Conservation (phyloP, 1,140 invertebrate genomes). For the Micrasema longulum region DNA sequence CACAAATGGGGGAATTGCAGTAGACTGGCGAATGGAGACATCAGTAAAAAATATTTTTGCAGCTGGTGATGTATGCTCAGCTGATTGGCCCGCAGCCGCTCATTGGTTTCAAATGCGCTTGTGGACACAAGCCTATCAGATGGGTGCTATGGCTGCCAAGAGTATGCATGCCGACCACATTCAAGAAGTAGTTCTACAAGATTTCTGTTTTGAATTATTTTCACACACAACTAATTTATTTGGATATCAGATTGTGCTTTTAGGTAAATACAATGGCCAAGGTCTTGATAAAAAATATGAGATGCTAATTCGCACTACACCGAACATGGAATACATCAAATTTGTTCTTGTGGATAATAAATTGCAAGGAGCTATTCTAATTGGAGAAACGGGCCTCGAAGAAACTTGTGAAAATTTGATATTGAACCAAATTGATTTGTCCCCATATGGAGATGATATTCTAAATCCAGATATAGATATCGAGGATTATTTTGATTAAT, state of each 20-base stretch:
- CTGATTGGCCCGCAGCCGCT: slow-evolving; percentile 79
- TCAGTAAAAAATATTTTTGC: slow-evolving; percentile 86
- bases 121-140: slow-evolving; percentile 98
- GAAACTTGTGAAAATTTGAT: slow-evolving; percentile 99
- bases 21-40: slow-evolving; percentile 90
- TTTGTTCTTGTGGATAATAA: slow-evolving; percentile 86
- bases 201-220: slow-evolving; percentile 98
- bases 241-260: slow-evolving; percentile 92
- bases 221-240: slow-evolving; percentile 96
- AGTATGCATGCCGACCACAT: slow-evolving; percentile 81
- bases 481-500: slow-evolving; percentile 98
- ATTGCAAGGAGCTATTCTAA: slow-evolving; percentile 93
- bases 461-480: slow-evolving; percentile 96
- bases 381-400: slow-evolving; percentile 97
- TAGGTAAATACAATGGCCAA: slow-evolving; percentile 96
- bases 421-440: slow-evolving; percentile 93
- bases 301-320: slow-evolving; percentile 87
- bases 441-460: slow-evolving; percentile 89
- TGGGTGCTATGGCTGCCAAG: slow-evolving; percentile 94
- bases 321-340: slow-evolving; percentile 90
- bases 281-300: slow-evolving; percentile 87
- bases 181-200: slow-evolving; percentile 78
- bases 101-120: slow-evolving; percentile 98
- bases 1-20: slow-evolving; percentile 81
- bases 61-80: slow-evolving; percentile 93